Evolutionary conservation across 2,113 vertebrate species (phyloP).

Genomic region (Hyla sarda): DNA sequence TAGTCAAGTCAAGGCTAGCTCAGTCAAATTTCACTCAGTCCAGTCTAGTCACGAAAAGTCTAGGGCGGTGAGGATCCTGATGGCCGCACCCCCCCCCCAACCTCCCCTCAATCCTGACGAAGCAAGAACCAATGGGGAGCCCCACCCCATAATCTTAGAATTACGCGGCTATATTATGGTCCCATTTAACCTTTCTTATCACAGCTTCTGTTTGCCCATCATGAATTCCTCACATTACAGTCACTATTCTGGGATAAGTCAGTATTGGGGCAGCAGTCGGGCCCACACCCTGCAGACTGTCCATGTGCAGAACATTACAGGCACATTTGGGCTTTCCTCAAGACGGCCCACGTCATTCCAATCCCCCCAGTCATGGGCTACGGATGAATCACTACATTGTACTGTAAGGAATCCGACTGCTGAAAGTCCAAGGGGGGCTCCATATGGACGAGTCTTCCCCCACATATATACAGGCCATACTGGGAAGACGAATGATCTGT

Average conservation of each 20-base stretch:
- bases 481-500: not conserved
- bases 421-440: not conserved
- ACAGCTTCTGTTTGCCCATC: too few species aligned
- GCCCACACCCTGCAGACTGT: not conserved
- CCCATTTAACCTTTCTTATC: too few species aligned
- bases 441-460: not conserved
- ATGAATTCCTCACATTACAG: not conserved
- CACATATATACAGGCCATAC: not conserved
- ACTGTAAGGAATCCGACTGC: slow-evolving; percentile 29
- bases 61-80: too few species aligned
- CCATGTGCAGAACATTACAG: not conserved
- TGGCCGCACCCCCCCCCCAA: too few species aligned
- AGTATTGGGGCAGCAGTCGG: not conserved
- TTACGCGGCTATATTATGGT: too few species aligned
- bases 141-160: too few species aligned
- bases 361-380: not conserved
- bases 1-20: too few species aligned
- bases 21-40: too few species aligned
- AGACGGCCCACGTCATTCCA: slow-evolving; percentile 53
- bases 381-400: slow-evolving; percentile 43
- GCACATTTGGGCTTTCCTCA: slow-evolving; percentile 33
- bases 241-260: not conserved
- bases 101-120: too few species aligned
- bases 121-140: too few species aligned
- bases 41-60: too few species aligned